Evolutionary conservation across 2,888 invertebrate genomes (phyloP), one percentile per base, ranked within the genome.

Genomic region (Chalcosyrphus nemorum): DNA sequence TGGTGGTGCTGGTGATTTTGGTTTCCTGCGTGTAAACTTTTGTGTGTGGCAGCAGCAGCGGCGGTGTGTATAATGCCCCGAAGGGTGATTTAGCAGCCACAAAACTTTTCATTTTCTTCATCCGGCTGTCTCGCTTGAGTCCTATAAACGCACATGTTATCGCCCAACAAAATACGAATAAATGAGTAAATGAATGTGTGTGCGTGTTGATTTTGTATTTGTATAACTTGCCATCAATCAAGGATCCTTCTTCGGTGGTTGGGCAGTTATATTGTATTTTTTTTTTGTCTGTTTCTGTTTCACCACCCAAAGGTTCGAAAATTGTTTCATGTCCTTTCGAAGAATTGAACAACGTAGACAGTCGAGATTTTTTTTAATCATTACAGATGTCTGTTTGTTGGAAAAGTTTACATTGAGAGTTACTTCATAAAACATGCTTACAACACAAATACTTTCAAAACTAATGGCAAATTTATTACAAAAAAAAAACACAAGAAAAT

Each of bases 41-140:
- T 47, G 24, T 57, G n/a, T n/a, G n/a, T n/a, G n/a, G n/a, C n/a
- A n/a, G n/a, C n/a, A n/a, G n/a, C n/a, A n/a, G n/a, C n/a, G n/a
- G n/a, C n/a, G n/a, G n/a, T n/a, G n/a, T n/a, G 24, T 59, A 75
- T 57, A 75, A 77, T 85, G 72, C 76, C 74, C 81, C 66, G 21
- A 75, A 76, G 86, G 82, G 70, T 82, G 77, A 86, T 86, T 86
- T 86, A 72, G 80, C 65, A 71, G 68, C 50, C 80, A 68, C 84
- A 82, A 82, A 77, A 72, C 66, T 82, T 82, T 82, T 82, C 72
- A 82, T 82, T 82, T 78, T 68, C 77, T 72, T 45, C 54, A 47
- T 56, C n/a, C 41, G 52, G 61, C 32, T 52, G 81, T 68, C 66
- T 68, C 54, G 61, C 68, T 61, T 47, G 77, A 63, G 72, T 47